These are phyloP conservation scores for Ibidorhyncha struthersii DNA, from an alignment of 2,113 vertebrate genomes.

Conservation along the genomic window DNA sequence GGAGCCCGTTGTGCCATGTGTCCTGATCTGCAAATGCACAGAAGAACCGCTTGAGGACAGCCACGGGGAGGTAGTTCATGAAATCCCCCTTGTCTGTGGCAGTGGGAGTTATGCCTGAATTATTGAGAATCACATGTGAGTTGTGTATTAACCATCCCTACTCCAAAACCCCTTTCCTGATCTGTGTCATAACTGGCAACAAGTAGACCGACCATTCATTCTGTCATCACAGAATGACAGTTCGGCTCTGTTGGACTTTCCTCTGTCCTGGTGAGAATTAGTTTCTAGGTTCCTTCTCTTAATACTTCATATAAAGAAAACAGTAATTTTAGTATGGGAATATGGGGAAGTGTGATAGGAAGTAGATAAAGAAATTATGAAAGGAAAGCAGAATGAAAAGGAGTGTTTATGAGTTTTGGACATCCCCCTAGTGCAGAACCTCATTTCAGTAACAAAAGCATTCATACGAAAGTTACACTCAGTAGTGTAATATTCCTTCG, in stretches of 20 bases:
- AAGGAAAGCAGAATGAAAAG: not conserved
- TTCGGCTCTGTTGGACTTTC: not conserved
- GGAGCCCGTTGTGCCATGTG: not conserved
- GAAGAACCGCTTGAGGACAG: not conserved
- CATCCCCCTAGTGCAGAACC: not conserved
- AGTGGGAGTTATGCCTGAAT: not conserved
- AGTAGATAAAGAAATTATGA: not conserved
- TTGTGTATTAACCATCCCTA: not conserved
- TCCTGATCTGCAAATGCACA: rapidly evolving
- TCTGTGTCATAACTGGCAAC: not conserved
- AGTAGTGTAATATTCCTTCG: not conserved
- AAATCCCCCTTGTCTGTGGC: not conserved
- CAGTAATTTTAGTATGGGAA: not conserved
- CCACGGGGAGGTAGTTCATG: not conserved
- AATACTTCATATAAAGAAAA: not conserved
- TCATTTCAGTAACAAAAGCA: not conserved
- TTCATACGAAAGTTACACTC: not conserved
- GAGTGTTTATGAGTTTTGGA: not conserved
- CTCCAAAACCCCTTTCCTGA: not conserved
- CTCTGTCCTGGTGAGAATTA: not conserved
- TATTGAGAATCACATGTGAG: not conserved
- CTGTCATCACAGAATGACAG: not conserved
- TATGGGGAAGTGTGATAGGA: not conserved
- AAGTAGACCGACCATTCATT: not conserved
- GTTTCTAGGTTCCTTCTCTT: not conserved